Conservation (phyloP, 2,888 invertebrate species). For the Acanthosepion esculentum region DNA sequence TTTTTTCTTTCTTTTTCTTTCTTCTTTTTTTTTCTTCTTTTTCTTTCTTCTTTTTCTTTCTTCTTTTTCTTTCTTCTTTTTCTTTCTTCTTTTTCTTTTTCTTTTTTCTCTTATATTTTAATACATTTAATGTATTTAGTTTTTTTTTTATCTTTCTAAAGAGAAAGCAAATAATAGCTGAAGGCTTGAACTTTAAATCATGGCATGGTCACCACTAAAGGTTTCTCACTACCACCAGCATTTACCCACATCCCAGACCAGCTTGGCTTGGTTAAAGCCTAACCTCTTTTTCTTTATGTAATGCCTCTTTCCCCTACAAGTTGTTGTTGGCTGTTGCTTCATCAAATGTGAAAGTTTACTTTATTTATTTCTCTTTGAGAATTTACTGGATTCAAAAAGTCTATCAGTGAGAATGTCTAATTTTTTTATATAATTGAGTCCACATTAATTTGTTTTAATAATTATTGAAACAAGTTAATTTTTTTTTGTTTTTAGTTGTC, state of each 20-base stretch:
- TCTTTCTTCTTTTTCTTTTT: background rate
- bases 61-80: background rate
- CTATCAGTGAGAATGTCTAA: background rate
- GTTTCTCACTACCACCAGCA: background rate
- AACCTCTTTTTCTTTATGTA: background rate
- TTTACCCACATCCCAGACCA: background rate
- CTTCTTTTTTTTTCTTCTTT: background rate
- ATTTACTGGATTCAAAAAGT: background rate
- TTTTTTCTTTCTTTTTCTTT: background rate
- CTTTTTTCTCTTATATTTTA: background rate
- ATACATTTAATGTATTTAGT: background rate
- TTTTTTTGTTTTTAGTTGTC: background rate
- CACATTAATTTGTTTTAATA: background rate
- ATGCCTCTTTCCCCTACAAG: background rate
- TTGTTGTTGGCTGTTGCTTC: background rate
- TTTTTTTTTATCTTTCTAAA: background rate
- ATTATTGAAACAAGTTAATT: too few relatives aligned
- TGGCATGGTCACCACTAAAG: background rate
- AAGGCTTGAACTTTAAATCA: constrained; percentile 11
- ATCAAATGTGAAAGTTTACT: constrained; percentile 2
- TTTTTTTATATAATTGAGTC: background rate
- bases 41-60: background rate
- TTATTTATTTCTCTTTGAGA: background rate
- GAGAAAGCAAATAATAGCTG: background rate
- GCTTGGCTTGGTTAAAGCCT: background rate